phyloP scores from a whole-genome alignment of 2,888 invertebrate genomes.

The Agrotis segetum region DNA sequence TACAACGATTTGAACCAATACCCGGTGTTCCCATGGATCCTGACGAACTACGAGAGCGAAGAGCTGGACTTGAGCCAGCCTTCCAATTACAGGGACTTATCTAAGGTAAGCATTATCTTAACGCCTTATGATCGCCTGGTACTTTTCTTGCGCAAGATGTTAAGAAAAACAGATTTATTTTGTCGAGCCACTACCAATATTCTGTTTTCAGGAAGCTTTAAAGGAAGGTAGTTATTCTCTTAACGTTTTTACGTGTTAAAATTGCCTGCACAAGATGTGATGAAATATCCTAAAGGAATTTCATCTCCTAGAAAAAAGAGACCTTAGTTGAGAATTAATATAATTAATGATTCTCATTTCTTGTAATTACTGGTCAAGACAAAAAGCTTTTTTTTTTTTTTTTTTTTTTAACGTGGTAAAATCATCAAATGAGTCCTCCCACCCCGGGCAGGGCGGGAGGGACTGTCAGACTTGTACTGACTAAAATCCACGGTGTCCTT shows the following conservation, averaged over 20 bases:
- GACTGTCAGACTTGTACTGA: no score
- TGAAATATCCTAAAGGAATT: constrained; percentile 16
- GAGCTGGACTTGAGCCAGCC: constrained; percentile 99
- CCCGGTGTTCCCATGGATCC: constrained; percentile 99
- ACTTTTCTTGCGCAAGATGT: constrained; percentile 13
- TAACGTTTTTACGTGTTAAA: no score
- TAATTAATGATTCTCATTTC: not conserved
- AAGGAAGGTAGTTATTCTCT: no score
- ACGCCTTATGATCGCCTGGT: constrained; percentile 25
- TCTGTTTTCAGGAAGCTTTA: no score
- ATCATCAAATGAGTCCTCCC: no score
- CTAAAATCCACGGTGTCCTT: no score
- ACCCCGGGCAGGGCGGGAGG: no score
- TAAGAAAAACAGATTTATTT: no score
- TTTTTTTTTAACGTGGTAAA: no score
- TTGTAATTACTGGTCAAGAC: not conserved
- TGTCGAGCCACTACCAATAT: no score
- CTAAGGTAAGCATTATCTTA: constrained; percentile 92
- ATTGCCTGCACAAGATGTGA: constrained; percentile 18
- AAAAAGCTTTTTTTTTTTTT: no score
- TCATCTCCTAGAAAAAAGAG: not conserved
- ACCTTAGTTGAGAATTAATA: not conserved
- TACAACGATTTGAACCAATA: constrained; percentile 99
- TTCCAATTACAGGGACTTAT: constrained; percentile 99
- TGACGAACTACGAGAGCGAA: constrained; percentile 99